These are phyloP conservation scores for Danio kyathit DNA, from an alignment of 2,797 vertebrate genomes.

Conservation along the genomic window DNA sequence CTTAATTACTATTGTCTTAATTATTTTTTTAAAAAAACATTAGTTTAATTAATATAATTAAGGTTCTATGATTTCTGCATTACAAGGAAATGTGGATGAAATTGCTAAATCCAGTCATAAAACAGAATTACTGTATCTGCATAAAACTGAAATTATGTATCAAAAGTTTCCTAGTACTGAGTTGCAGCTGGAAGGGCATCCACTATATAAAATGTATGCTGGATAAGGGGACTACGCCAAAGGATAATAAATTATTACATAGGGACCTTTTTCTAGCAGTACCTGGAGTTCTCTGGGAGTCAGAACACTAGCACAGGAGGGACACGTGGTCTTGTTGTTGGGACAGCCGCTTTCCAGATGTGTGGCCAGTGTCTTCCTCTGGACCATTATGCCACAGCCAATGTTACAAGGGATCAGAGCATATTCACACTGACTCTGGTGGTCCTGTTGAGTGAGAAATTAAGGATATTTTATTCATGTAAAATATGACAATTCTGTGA, in stretches of 20 bases:
- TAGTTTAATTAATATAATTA: neutral
- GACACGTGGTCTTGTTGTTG: constrained; percentile 69
- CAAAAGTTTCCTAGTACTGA: no score
- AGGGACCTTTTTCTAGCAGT: constrained; percentile 45
- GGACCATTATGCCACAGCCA: constrained; percentile 75
- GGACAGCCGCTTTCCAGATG: constrained; percentile 77
- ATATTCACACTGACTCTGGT: constrained; percentile 78
- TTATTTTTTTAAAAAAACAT: neutral
- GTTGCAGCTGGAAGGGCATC: no score
- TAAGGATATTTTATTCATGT: neutral
- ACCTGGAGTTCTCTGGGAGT: constrained; percentile 70
- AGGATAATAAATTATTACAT: no score
- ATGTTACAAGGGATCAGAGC: constrained; percentile 78
- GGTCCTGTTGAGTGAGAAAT: constrained; percentile 70
- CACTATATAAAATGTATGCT: no score
- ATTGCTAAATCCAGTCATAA: no score
- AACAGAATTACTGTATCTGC: no score
- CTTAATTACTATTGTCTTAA: no score
- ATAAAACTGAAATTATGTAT: no score
- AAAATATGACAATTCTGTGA: no score
- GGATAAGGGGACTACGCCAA: no score
- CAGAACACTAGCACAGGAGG: constrained; percentile 65
- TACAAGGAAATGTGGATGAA: no score
- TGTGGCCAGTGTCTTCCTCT: constrained; percentile 74
- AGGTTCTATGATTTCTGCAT: neutral